These are phyloP conservation scores for Cyphomyrmex costatus DNA, from an alignment of 1,140 invertebrate genomes.

Conservation along the genomic window DNA sequence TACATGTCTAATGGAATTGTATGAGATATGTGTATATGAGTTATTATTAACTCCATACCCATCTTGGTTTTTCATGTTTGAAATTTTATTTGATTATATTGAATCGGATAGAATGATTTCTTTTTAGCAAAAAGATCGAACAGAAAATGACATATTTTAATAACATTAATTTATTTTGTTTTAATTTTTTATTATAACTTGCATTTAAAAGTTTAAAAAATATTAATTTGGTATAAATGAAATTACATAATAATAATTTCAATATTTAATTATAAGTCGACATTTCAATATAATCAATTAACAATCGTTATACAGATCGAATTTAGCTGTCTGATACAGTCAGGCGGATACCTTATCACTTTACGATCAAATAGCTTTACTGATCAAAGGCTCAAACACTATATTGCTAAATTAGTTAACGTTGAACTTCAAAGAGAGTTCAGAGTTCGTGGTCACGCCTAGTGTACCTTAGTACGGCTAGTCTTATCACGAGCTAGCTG, in stretches of 20 bases:
- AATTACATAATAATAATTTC: conserved; percentile 7
- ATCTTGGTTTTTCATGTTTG: neutral
- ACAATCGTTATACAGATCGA: neutral
- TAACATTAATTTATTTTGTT: neutral
- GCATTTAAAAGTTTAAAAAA: neutral
- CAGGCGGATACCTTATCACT: conserved; percentile 46
- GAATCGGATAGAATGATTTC: neutral
- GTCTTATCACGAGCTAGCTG: conserved; percentile 36
- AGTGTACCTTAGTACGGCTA: conserved; percentile 17
- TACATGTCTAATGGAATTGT: neutral
- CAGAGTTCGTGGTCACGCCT: conserved; percentile 61
- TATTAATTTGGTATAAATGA: neutral
- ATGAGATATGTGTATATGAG: neutral
- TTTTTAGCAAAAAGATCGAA: neutral
- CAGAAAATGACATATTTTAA: neutral
- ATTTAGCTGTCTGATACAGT: conserved; percentile 6
- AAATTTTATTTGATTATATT: neutral
- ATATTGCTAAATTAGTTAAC: conserved; percentile 64
- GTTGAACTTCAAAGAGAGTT: conserved; percentile 55
- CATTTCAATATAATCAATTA: conserved; percentile 1
- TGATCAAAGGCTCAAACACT: conserved; percentile 59
- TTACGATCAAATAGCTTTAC: conserved; percentile 61
- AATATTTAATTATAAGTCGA: no score
- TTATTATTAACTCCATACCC: neutral
- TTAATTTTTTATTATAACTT: neutral